Percentiles rank a stretch among this genome's conserved stretches.
Conservation (phyloP, 2,888 invertebrate species). For the Chalcis sispes region DNA sequence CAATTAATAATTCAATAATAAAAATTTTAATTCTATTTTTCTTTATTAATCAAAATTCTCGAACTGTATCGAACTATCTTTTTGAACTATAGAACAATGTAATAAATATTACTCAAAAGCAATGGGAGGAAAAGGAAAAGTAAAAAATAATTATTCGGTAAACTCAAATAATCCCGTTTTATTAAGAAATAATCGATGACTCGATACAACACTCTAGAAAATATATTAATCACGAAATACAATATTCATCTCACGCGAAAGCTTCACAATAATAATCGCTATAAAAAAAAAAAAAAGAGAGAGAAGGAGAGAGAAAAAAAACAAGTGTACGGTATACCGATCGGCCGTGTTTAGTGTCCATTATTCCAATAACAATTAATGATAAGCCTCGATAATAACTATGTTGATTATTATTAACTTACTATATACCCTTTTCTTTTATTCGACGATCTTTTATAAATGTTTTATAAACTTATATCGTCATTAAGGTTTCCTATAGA, state of each 20-base stretch:
- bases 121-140: neutral
- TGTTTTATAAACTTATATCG: neutral
- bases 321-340: conserved; percentile 16
- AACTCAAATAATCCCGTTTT: conserved; percentile 66
- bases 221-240: conserved; percentile 58
- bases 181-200: conserved; percentile 66
- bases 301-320: neutral
- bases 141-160: conserved; percentile 48
- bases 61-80: no score
- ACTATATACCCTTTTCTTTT: conserved; percentile 11
- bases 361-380: conserved; percentile 41
- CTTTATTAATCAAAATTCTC: no score
- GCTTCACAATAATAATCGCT: conserved; percentile 13
- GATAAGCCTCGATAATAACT: conserved; percentile 23
- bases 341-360: conserved; percentile 26
- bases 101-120: no score
- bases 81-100: no score
- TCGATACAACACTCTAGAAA: conserved; percentile 66
- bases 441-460: conserved; percentile 12
- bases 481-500: conserved; percentile 5
- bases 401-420: conserved; percentile 24
- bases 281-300: conserved; percentile 1
- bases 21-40: no score
- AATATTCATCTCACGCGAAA: conserved; percentile 13
- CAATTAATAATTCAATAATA: no score